phyloP scores from a whole-genome alignment of 2,113 vertebrate species.

The Callipepla californica region DNA sequence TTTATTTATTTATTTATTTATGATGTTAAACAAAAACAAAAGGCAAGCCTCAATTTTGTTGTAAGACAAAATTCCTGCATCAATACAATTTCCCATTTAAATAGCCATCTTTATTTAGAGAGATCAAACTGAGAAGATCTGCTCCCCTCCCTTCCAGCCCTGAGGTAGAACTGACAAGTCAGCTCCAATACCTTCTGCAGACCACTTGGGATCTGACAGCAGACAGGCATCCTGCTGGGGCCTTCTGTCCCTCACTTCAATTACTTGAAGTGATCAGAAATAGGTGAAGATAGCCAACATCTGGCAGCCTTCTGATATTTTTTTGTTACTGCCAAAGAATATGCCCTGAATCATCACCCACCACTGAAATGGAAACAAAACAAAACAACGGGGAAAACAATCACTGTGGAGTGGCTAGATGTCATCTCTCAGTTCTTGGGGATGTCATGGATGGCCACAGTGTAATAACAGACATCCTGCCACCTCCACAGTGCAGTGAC shows the following conservation, averaged over 20 bases:
- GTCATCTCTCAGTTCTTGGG: not conserved
- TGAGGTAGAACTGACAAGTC: fast-evolving
- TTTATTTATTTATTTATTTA: not conserved
- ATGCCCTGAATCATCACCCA: not conserved
- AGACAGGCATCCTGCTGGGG: not conserved
- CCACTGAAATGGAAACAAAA: not conserved
- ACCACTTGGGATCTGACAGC: not conserved
- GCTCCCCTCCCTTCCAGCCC: not conserved
- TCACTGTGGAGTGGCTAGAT: not conserved
- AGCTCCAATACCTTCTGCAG: not conserved
- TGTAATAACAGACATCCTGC: not conserved
- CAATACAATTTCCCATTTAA: not conserved
- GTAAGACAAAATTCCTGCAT: constrained; percentile 12
- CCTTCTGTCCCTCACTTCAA: not conserved
- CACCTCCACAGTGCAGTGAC: too few species aligned
- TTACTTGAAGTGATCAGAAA: not conserved
- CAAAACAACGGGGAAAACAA: not conserved
- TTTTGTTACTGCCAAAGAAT: not conserved
- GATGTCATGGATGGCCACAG: not conserved
- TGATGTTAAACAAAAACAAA: not conserved
- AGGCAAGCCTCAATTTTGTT: constrained; percentile 27
- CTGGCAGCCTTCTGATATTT: not conserved
- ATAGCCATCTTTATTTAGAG: not conserved
- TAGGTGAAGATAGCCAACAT: not conserved
- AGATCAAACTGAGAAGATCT: not conserved